Conservation (phyloP, 2,113 vertebrate genomes). For the Isichthys henryi region DNA sequence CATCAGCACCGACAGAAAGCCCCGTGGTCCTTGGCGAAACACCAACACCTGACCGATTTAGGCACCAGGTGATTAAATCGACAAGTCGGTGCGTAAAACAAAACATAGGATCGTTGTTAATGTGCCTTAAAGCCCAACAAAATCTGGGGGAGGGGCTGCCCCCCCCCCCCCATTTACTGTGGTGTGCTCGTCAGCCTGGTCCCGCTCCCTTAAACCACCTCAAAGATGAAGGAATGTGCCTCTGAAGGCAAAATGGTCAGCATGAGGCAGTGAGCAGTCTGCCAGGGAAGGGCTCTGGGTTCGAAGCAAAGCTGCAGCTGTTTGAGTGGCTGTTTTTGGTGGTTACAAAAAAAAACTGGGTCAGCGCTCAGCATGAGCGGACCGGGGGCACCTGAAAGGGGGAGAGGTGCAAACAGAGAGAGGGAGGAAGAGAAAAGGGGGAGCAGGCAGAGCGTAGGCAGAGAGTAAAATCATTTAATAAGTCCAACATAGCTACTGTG, state of each 20-base stretch:
- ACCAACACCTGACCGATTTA: not conserved
- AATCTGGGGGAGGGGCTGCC: not conserved
- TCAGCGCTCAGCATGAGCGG: constrained; percentile 8
- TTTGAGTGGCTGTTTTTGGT: not conserved
- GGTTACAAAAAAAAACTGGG: not conserved
- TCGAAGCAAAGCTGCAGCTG: constrained; percentile 9
- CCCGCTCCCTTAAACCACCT: not conserved
- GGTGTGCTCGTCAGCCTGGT: not conserved
- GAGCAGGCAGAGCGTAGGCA: constrained; percentile 18
- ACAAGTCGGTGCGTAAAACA: not conserved
- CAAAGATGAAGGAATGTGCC: not conserved
- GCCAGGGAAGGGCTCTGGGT: not conserved
- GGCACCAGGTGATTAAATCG: not conserved
- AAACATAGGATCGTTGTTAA: not conserved
- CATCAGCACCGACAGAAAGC: not conserved
- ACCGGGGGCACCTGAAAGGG: constrained; percentile 12
- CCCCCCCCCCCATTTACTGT: not conserved
- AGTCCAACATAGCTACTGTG: not conserved
- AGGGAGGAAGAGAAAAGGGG: not conserved
- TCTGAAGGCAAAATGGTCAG: not conserved
- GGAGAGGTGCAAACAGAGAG: not conserved
- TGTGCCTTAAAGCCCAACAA: not conserved
- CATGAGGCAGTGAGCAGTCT: not conserved
- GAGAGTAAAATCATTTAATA: constrained; percentile 33
- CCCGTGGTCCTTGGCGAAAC: not conserved